Evolutionary conservation across 2,113 vertebrate genomes (phyloP).

Genomic region (Callipepla californica): DNA sequence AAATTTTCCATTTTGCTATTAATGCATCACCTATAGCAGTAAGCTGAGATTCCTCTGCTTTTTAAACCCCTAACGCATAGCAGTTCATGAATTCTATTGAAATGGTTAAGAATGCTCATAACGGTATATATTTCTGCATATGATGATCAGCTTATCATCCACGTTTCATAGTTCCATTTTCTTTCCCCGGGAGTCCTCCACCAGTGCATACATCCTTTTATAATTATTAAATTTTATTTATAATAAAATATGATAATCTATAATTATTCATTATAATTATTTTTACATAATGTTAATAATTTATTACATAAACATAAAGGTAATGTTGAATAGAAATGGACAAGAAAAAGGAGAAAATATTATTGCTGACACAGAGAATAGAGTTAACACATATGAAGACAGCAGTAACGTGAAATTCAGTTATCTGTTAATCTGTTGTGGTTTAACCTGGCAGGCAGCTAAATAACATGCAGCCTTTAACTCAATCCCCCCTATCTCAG

Average conservation of each 20-base stretch:
- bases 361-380: neutral
- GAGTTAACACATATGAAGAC: neutral
- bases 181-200: neutral
- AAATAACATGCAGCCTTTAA: too few relatives aligned
- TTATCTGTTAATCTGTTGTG: neutral
- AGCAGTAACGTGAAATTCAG: neutral
- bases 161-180: neutral
- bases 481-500: too few relatives aligned
- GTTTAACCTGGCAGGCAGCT: too few relatives aligned
- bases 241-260: too few relatives aligned
- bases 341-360: neutral
- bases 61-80: neutral
- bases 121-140: neutral
- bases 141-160: neutral
- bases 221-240: neutral
- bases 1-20: neutral
- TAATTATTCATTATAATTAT: neutral
- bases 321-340: neutral
- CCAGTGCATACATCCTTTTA: neutral
- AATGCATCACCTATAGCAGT: neutral
- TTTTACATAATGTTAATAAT: neutral
- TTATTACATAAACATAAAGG: neutral
- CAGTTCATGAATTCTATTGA: accelerated
- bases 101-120: neutral
- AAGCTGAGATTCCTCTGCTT: neutral